Conservation (phyloP, 2,113 vertebrate species). For the Mus pahari region DNA sequence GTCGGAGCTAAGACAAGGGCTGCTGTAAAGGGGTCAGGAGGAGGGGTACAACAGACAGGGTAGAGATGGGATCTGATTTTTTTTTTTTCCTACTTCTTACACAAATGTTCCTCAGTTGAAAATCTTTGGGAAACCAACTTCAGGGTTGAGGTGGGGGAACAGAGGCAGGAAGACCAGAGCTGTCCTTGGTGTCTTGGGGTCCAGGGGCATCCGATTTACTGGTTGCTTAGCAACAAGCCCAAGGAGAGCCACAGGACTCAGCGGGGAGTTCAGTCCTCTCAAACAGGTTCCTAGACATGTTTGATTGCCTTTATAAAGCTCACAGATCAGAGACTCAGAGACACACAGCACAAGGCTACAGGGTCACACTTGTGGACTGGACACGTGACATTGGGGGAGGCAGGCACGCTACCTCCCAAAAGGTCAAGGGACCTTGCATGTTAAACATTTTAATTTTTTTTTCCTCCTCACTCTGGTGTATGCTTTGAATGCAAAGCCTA, state of each 20-base stretch:
- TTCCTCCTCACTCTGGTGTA: not conserved
- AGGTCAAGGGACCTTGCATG: not conserved
- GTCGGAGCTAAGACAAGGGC: not conserved
- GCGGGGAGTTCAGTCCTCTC: not conserved
- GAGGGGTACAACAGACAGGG: not conserved
- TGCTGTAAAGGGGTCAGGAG: not conserved
- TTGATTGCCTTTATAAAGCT: slow-evolving; percentile 34
- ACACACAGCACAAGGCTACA: not conserved
- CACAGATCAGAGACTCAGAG: slow-evolving; percentile 24
- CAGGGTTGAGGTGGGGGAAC: not conserved
- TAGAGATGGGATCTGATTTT: not conserved
- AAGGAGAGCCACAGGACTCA: not conserved
- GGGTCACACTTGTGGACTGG: not conserved
- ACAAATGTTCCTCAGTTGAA: not conserved
- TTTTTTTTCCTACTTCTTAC: slow-evolving; percentile 38
- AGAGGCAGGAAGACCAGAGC: not conserved
- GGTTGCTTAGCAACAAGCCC: slow-evolving; percentile 29
- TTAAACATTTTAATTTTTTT: not conserved
- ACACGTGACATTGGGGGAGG: not conserved
- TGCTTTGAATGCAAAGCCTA: slow-evolving; percentile 53
- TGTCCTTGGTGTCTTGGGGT: not conserved
- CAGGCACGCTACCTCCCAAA: not conserved
- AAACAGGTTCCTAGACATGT: slow-evolving; percentile 16
- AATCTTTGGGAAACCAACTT: slow-evolving; percentile 23
- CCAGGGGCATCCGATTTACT: not conserved